Conservation (phyloP, 2,113 vertebrate genomes). For the Verasper variegatus region DNA sequence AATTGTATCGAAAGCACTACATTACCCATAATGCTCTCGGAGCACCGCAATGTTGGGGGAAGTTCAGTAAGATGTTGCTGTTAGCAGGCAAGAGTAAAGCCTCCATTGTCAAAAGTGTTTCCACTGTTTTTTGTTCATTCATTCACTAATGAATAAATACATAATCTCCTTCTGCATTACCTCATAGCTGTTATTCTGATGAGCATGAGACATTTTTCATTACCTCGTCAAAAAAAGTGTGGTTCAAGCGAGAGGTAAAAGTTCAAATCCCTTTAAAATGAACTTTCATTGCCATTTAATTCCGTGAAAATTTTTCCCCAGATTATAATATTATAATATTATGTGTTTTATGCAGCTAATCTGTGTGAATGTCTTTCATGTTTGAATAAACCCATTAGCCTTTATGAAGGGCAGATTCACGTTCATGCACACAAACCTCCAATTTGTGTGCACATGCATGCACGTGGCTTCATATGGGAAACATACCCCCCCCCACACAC, state of each 20-base stretch:
- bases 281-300: constrained; percentile 68
- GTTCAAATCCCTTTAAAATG: constrained; percentile 23
- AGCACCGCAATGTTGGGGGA: too few species aligned
- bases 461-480: neutral
- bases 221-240: neutral
- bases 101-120: too few species aligned
- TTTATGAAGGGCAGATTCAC: constrained; percentile 11
- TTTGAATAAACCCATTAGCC: constrained; percentile 65
- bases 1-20: too few species aligned
- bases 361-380: constrained; percentile 53
- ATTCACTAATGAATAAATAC: too few species aligned
- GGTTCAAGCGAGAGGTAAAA: constrained; percentile 35
- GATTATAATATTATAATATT: constrained; percentile 34
- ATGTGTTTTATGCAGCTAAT: constrained; percentile 47
- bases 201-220: neutral
- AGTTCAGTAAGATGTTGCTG: too few species aligned
- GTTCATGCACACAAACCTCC: neutral
- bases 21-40: too few species aligned
- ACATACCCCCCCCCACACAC: neutral
- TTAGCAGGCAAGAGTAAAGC: too few species aligned
- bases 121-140: too few species aligned
- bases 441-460: neutral
- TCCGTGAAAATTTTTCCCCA: constrained; percentile 40
- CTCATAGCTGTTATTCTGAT: neutral
- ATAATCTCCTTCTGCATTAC: too few species aligned